Base-by-base conservation (phyloP, 2,888 invertebrate genomes). In the Leucophora obtusa region DNA sequence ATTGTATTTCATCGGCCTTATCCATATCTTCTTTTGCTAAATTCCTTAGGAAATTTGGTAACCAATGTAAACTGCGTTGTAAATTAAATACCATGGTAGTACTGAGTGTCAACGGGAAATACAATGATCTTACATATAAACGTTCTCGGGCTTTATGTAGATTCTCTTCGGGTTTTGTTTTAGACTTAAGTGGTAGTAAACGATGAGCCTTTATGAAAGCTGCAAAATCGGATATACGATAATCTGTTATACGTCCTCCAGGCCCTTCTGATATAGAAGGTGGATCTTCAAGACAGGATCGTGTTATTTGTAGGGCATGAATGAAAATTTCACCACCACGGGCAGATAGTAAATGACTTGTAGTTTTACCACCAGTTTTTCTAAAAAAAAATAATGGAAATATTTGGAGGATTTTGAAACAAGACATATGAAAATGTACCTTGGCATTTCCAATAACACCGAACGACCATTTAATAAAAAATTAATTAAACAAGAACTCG, bases 321-420 rank as follows among this genome's bases (percentile, higher is more conserved):
- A 99, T 96, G 91, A 97, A 98, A 84, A 99, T 95, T 91, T 98
- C 98, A 0, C 98, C 98, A 0, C 97, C 98, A 85, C 98, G 98
- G 10, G 97, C 96, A 0, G 97, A 96, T 65, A 99, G 89, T 87
- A 98, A 93, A 90, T 98, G 98, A 0, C 97, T 97, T 28, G 97
- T 96, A 0, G 96, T 94, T 88, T 97, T 95, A 0, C 96, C 95
- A 1, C 96, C 96, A 14, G 94, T 92, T 91, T 96, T 96, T 83
- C 92, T 92, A 76, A 35, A 83, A 77, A 47, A 28, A 28, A 4
- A 28, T 21, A 28, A 28, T 24, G 5, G 28, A 28, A 7, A 28
- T 6, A 28, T 6, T 7, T 6, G 6, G 6, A 28, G 1, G 6
- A 28, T 28, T 28, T 2, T 21, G 4, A 21, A 21, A 21, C 21